A percentile compares a stretch with the other conserved stretches of the same genome.
Conservation (phyloP, 2,888 invertebrate genomes). For the Drosophila cognata region DNA sequence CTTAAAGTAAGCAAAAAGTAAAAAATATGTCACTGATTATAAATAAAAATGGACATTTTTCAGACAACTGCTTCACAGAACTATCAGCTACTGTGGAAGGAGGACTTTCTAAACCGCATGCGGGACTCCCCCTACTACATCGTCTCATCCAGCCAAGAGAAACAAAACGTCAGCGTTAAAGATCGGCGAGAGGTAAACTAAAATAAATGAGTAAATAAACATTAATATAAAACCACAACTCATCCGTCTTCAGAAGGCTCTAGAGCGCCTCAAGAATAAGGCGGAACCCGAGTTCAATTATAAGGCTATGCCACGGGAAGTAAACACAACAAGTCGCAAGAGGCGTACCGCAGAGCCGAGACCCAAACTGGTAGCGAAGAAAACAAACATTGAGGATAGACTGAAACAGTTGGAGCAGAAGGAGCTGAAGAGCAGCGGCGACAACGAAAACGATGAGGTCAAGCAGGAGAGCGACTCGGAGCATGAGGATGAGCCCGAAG, state of each 20-base stretch:
- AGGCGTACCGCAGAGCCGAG: slow-evolving; percentile 55
- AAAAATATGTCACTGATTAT: no score
- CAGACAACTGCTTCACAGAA: slow-evolving; percentile 87
- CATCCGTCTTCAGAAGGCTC: slow-evolving; percentile 62
- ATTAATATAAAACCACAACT: neutral
- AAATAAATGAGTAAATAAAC: neutral
- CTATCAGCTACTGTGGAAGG: slow-evolving; percentile 90
- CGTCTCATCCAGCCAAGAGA: slow-evolving; percentile 57
- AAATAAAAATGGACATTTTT: neutral
- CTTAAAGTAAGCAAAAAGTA: slow-evolving; percentile 79
- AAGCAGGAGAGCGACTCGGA: slow-evolving; percentile 87
- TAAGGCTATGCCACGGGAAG: slow-evolving; percentile 88
- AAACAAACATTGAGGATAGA: slow-evolving; percentile 83
- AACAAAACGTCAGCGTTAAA: slow-evolving; percentile 38
- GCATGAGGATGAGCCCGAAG: slow-evolving; percentile 79
- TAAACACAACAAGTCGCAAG: slow-evolving; percentile 82
- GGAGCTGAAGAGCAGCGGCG: slow-evolving; percentile 86
- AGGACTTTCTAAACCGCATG: slow-evolving; percentile 90
- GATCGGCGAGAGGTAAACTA: slow-evolving; percentile 65
- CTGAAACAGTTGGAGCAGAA: slow-evolving; percentile 89
- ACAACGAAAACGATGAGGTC: slow-evolving; percentile 86
- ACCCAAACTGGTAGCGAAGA: slow-evolving; percentile 60
- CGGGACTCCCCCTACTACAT: slow-evolving; percentile 87
- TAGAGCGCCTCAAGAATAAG: slow-evolving; percentile 77
- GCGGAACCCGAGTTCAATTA: slow-evolving; percentile 85